A percentile compares a stretch with the other conserved stretches of the same genome.
Conservation (phyloP, 2,888 invertebrate genomes). For the Mimas tiliae region DNA sequence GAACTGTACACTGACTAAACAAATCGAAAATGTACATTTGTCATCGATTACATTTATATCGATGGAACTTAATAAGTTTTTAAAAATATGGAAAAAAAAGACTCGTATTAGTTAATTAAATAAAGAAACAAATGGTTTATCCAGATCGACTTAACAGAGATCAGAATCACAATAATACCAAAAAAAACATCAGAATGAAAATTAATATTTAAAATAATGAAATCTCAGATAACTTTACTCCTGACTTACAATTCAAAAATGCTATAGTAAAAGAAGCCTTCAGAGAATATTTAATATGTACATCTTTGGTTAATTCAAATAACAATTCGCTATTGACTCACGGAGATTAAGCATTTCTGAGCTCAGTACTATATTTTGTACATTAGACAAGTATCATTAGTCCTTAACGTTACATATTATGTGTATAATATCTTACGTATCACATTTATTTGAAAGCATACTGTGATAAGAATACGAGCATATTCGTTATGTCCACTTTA, state of each 20-base stretch:
- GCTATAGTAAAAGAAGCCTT: constrained; percentile 5
- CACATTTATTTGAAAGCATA: constrained; percentile 54
- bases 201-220: too few species aligned
- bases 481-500: background rate
- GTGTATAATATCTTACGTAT: constrained; percentile 49
- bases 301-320: constrained; percentile 23
- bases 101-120: background rate
- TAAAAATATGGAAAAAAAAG: background rate
- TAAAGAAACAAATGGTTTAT: too few species aligned
- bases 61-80: too few species aligned
- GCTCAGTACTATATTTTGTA: constrained; percentile 44
- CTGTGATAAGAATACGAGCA: background rate
- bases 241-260: background rate
- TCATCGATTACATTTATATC: background rate
- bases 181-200: too few species aligned
- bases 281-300: background rate
- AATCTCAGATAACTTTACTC: background rate
- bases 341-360: constrained; percentile 4
- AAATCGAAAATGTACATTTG: background rate
- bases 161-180: too few species aligned
- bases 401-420: constrained; percentile 36
- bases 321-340: background rate
- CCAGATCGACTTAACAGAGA: too few species aligned
- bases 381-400: constrained; percentile 53
- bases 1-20: constrained; percentile 3